A percentile compares a stretch with the other conserved stretches of the same genome.
Evolutionary conservation across 2,113 vertebrate species (phyloP).

Genomic region (Nicator chloris): DNA sequence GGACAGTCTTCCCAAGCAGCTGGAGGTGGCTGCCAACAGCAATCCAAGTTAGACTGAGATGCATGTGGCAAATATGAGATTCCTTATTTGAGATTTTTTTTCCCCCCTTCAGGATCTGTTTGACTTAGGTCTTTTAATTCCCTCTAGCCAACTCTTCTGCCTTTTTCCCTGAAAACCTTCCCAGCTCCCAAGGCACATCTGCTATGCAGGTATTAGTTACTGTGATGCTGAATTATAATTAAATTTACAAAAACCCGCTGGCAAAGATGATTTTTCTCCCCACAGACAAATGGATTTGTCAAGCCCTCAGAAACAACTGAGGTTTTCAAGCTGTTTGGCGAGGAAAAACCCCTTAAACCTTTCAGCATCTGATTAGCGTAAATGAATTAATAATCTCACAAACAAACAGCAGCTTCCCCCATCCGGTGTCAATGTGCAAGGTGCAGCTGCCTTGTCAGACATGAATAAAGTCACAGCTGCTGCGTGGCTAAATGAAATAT

Average conservation of each 20-base stretch:
- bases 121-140: neutral
- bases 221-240: conserved; percentile 13
- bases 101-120: neutral
- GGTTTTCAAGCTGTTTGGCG: neutral
- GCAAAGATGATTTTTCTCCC: conserved; percentile 28
- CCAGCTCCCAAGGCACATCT: neutral
- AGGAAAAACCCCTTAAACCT: neutral
- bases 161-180: neutral
- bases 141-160: neutral
- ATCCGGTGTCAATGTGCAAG: neutral
- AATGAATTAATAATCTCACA: conserved; percentile 43
- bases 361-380: conserved; percentile 29
- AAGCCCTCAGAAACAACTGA: conserved; percentile 14
- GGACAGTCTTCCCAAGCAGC: neutral
- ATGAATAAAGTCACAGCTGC: neutral
- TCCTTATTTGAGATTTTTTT: neutral
- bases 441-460: neutral
- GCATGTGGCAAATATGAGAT: neutral
- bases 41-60: neutral
- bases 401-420: conserved; percentile 7
- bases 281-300: conserved; percentile 34
- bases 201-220: conserved; percentile 1
- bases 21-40: neutral
- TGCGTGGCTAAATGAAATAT: neutral
- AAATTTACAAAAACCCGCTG: conserved; percentile 30